Evolutionary conservation across 2,888 invertebrate species (phyloP).

Genomic region (Dinocampus coccinellae): DNA sequence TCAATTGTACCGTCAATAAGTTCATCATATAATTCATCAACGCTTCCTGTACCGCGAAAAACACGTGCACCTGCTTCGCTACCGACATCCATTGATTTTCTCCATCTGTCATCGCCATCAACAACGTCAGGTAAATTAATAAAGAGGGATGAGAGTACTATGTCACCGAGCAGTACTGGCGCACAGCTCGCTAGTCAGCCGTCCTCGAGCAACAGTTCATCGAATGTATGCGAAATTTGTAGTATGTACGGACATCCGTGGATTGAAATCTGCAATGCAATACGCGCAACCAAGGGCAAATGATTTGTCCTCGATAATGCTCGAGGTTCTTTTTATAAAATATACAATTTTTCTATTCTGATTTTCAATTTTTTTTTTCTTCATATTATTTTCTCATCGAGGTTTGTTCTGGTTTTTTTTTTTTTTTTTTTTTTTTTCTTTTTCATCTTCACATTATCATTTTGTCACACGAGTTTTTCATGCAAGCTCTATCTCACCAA

Average conservation of each 20-base stretch:
- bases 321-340: conserved; percentile 15
- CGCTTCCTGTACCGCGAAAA: conserved; percentile 62
- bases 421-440: no score
- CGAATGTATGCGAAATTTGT: conserved; percentile 70
- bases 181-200: conserved; percentile 63
- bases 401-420: background rate
- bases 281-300: conserved; percentile 70
- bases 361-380: conserved; percentile 11
- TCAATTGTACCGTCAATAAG: conserved; percentile 55
- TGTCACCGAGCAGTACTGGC: conserved; percentile 47
- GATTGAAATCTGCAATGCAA: conserved; percentile 72
- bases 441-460: background rate
- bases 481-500: conserved; percentile 4
- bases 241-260: conserved; percentile 72
- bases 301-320: conserved; percentile 40
- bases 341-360: conserved; percentile 21
- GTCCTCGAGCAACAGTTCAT: conserved; percentile 60
- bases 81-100: conserved; percentile 72
- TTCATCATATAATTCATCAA: conserved; percentile 63
- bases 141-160: conserved; percentile 30
- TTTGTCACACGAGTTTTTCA: background rate
- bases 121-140: conserved; percentile 22
- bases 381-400: conserved; percentile 10
- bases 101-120: conserved; percentile 62
- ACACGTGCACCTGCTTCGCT: conserved; percentile 59